Conservation (phyloP, 2,113 vertebrate genomes). For the Corythaixoides concolor region DNA sequence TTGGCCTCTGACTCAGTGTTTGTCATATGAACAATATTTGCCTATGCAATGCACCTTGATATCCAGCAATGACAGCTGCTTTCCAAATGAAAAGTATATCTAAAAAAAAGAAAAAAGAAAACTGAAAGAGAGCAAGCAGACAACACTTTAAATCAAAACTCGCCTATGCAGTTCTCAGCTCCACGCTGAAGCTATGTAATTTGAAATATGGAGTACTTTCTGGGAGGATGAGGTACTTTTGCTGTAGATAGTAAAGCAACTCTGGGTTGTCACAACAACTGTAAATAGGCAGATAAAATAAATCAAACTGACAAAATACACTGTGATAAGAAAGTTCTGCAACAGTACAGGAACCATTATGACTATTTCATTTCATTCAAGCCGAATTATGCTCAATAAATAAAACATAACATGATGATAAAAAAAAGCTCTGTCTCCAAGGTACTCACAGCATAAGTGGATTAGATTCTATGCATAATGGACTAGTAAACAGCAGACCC, state of each 20-base stretch:
- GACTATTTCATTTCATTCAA: slow-evolving; percentile 30
- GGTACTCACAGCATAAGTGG: slow-evolving; percentile 28
- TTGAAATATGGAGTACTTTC: slow-evolving; percentile 14
- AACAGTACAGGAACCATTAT: not conserved
- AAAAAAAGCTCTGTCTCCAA: not conserved
- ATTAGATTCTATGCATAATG: slow-evolving; percentile 33
- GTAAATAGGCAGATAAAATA: slow-evolving; percentile 53
- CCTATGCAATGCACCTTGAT: not conserved
- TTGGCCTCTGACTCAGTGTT: not conserved
- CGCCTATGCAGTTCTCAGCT: not conserved
- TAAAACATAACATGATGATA: slow-evolving; percentile 12
- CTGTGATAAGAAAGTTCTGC: slow-evolving; percentile 28
- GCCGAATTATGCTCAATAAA: slow-evolving; percentile 42
- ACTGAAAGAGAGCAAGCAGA: not conserved
- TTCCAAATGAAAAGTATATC: not conserved
- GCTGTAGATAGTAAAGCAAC: slow-evolving; percentile 7
- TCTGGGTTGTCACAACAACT: slow-evolving; percentile 18
- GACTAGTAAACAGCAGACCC: slow-evolving; percentile 30
- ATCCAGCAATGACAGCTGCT: not conserved
- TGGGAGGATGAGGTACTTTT: slow-evolving; percentile 17
- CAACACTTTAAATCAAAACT: slow-evolving; percentile 32
- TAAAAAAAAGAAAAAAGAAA: not conserved
- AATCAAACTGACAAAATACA: slow-evolving; percentile 51
- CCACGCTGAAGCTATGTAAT: not conserved
- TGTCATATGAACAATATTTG: not conserved